Base-by-base conservation (phyloP, 2,113 vertebrate species). In the Nanorana parkeri region DNA sequence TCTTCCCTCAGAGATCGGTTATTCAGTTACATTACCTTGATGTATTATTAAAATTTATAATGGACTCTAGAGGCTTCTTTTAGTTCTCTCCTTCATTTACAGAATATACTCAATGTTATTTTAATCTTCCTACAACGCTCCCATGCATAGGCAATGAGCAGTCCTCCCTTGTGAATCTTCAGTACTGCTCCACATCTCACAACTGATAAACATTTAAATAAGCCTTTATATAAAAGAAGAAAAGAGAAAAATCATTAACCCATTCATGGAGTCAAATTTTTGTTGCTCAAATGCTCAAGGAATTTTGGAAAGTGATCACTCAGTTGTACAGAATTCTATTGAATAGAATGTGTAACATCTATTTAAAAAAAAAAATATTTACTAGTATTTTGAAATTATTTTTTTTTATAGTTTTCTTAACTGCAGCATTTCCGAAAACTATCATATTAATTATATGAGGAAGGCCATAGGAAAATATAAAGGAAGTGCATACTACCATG, bases 11-110 rank as follows among this genome's bases (percentile, higher is more conserved):
- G 96, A 99, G 97, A 98, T 97, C 93, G 91, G 96, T 98, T 98
- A 98, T 97, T 98, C 96, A 95, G 95, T 98, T 99, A 96, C 95
- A 96, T 95, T 95, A 97, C 96, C 97, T 99, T 99, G 97, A 99
- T 99, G 97, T 99, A 97, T 99, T 98, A 99, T 99, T 99, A 98
- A 99, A 98, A 97, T 96, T 96, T 95, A 96, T 99, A 99, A 99
- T 97, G 96, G 97, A 96, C 97, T 99, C 97, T 94, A 87, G 97
- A 97, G 97, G 95, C 93, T 94, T 95, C 93, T 91, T 92, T 94
- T 96, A 95, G 94, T 95, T 95, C 95, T 96, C 94, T 93, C 92
- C 96, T 97, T 98, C 96, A 97, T 99, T 98, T 98, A 98, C 97
- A 97, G 96, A 98, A 97, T 96, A 96, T 94, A 95, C 96, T 96